Base-by-base conservation (phyloP, 1,140 invertebrate species). In the Gryllus bimaculatus region DNA sequence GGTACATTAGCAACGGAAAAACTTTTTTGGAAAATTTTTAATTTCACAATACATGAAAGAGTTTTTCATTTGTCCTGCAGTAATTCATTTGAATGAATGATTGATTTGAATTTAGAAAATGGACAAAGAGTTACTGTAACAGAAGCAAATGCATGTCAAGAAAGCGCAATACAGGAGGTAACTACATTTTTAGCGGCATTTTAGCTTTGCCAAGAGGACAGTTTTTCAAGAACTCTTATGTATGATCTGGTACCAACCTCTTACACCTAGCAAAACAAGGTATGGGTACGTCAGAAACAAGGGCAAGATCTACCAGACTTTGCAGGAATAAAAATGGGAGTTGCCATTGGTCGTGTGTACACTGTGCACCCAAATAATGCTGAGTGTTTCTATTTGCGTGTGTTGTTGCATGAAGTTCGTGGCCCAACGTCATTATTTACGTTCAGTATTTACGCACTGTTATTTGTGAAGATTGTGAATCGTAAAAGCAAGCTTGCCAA, bases 21-120 rank as follows among this genome's bases (percentile, higher is more conserved):
- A 84, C 85, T 86, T 73, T 79, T 85, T 79, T 88, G 86, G 86
- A 81, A 86, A 47, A 84, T 88, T 47, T 85, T 86, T 39, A 82
- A 81, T 81, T 87, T 87, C 83, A 79, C 82, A n/a, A 84, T 87
- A 48, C 84, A 87, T 82, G 84, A 87, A 78, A 81, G 84, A 82
- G 83, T 80, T 86, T n/a, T n/a, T n/a, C n/a, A n/a, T n/a, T n/a
- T n/a, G n/a, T n/a, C n/a, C 87, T 79, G 79, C 86, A 73, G 85
- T 85, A 21, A 54, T 84, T 18, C 84, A 87, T 74, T 84, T 88
- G 66, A 84, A 83, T 10, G 83, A n/a, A n/a, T n/a, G n/a, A n/a
- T n/a, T n/a, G n/a, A n/a, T n/a, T n/a, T 88, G 18, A 84, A 88
- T 82, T 81, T 87, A 26, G 84, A 86, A 79, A 84, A 84, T 80